Evolutionary conservation across 2,888 invertebrate species (phyloP).

Genomic region (Philereme vetulata): DNA sequence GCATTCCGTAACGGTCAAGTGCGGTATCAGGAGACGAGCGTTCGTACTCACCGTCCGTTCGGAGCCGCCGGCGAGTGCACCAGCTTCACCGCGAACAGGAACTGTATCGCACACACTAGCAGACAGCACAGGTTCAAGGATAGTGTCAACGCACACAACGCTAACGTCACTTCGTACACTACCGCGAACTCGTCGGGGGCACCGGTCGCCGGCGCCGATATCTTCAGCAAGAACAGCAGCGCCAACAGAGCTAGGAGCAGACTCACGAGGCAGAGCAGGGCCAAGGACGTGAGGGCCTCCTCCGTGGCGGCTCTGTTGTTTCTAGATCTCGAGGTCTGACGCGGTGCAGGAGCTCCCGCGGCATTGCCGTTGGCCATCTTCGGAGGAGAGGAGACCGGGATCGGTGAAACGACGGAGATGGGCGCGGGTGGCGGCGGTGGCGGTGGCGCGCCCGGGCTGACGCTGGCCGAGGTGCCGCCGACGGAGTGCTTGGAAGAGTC

Average conservation of each 20-base stretch:
- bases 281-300: slow-evolving; percentile 93
- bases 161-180: slow-evolving; percentile 96
- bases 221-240: slow-evolving; percentile 92
- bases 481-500: slow-evolving; percentile 87
- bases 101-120: slow-evolving; percentile 96
- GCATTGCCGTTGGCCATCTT: slow-evolving; percentile 82
- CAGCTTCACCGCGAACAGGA: slow-evolving; percentile 96
- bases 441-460: slow-evolving; percentile 82
- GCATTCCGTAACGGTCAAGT: slow-evolving; percentile 51
- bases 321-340: slow-evolving; percentile 61
- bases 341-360: slow-evolving; percentile 73
- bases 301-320: slow-evolving; percentile 73
- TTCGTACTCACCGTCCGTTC: slow-evolving; percentile 84
- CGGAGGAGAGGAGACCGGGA: slow-evolving; percentile 70
- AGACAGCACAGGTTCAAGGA: slow-evolving; percentile 95
- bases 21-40: slow-evolving; percentile 18
- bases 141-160: slow-evolving; percentile 93
- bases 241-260: slow-evolving; percentile 92
- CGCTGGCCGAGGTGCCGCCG: slow-evolving; percentile 82
- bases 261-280: slow-evolving; percentile 93
- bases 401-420: slow-evolving; percentile 57
- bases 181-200: slow-evolving; percentile 92
- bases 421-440: slow-evolving; percentile 46
- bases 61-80: slow-evolving; percentile 93
- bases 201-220: slow-evolving; percentile 87